Evolutionary conservation across 2,113 vertebrate species (phyloP).

Genomic region (Ammodytes marinus): DNA sequence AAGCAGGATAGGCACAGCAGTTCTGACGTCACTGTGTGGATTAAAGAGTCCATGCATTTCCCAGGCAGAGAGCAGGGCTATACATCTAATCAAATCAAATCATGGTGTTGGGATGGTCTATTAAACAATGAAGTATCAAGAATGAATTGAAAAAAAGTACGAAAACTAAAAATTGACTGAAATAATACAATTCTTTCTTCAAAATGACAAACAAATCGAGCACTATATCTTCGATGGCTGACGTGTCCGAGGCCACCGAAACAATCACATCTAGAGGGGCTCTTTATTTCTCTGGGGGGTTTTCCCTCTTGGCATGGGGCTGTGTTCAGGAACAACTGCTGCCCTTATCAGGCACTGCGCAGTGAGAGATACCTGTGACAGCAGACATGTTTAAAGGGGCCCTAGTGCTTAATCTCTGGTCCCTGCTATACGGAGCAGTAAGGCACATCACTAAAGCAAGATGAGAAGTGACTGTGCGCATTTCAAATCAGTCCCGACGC

Average conservation of each 20-base stretch:
- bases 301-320: slow-evolving; percentile 47
- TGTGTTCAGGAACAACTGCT: slow-evolving; percentile 64
- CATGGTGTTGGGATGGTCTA: not conserved
- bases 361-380: slow-evolving; percentile 77
- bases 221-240: slow-evolving; percentile 26
- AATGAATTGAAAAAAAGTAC: not conserved
- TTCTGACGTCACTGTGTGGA: not conserved
- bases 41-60: not conserved
- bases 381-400: slow-evolving; percentile 68
- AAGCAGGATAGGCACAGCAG: not conserved
- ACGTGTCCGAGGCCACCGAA: slow-evolving; percentile 40
- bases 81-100: no score
- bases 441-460: slow-evolving; percentile 63
- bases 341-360: slow-evolving; percentile 72
- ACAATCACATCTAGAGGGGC: slow-evolving; percentile 47
- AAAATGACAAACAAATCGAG: not conserved
- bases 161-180: not conserved
- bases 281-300: slow-evolving; percentile 43
- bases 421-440: slow-evolving; percentile 56
- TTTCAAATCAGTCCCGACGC: slow-evolving; percentile 56
- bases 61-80: not conserved
- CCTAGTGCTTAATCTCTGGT: slow-evolving; percentile 79
- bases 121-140: no score
- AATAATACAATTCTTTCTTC: slow-evolving; percentile 13
- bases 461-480: slow-evolving; percentile 55